These are phyloP conservation scores for Corydoras maculifer DNA, from an alignment of 2,113 vertebrate species.

Conservation along the genomic window DNA sequence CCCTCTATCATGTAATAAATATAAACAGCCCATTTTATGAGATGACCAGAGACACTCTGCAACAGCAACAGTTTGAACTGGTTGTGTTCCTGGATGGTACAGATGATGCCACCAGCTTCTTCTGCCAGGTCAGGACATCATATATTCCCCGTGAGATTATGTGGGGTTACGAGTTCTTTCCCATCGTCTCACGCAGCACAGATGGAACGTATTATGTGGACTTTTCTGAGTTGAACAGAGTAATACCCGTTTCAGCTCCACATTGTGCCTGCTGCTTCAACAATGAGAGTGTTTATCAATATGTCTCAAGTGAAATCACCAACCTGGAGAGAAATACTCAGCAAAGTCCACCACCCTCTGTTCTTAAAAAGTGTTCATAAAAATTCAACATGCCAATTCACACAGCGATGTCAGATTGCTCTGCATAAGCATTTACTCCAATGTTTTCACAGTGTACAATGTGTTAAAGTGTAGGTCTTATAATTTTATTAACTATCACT, in stretches of 20 bases:
- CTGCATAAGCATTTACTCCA: not conserved
- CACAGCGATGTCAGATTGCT: not conserved
- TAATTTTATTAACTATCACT: too few relatives aligned
- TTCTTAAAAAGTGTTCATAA: not conserved
- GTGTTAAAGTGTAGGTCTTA: too few relatives aligned
- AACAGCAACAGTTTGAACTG: conserved; percentile 85
- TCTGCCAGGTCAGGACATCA: conserved; percentile 91
- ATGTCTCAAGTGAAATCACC: conserved; percentile 62
- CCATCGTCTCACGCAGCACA: conserved; percentile 87
- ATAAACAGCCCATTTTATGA: conserved; percentile 87
- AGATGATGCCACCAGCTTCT: conserved; percentile 84
- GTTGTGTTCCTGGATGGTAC: conserved; percentile 92
- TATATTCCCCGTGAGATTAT: conserved; percentile 88
- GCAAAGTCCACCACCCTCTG: not conserved
- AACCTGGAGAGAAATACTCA: conserved; percentile 44
- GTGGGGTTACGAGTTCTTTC: conserved; percentile 89
- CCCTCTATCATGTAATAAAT: conserved; percentile 85
- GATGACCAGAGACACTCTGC: conserved; percentile 82
- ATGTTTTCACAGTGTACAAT: not conserved
- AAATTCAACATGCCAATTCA: not conserved
- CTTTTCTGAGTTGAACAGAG: conserved; percentile 91
- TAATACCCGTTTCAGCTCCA: conserved; percentile 80
- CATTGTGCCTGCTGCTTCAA: conserved; percentile 87
- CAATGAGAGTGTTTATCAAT: conserved; percentile 75
- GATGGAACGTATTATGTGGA: conserved; percentile 90